Evolutionary conservation across 2,888 invertebrate genomes (phyloP).

Genomic region (Pachycephus smyrnensis): DNA sequence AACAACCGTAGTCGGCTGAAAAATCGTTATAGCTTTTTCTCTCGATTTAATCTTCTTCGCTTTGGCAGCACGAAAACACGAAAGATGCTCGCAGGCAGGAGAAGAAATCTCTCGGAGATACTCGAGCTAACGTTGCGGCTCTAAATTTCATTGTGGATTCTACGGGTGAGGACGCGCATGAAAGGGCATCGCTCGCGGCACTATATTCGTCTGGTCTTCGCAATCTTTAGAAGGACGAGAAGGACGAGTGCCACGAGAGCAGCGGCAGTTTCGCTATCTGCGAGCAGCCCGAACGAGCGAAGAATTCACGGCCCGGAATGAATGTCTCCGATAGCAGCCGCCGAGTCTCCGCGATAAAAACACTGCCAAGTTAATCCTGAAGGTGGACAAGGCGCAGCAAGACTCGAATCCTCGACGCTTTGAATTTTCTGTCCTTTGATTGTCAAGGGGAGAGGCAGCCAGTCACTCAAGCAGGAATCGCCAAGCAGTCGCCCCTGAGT

Average conservation of each 20-base stretch:
- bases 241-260: slow-evolving; percentile 18
- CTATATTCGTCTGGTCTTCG: slow-evolving; percentile 4
- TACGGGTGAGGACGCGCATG: neutral
- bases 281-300: slow-evolving; percentile 19
- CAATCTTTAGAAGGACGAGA: slow-evolving; percentile 19
- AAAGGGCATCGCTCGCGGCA: slow-evolving; percentile 21
- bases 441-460: too few relatives aligned
- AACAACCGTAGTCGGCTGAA: too few relatives aligned
- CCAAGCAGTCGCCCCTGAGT: too few relatives aligned
- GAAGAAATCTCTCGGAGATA: too few relatives aligned
- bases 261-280: slow-evolving; percentile 28
- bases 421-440: too few relatives aligned
- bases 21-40: too few relatives aligned
- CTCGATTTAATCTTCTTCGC: too few relatives aligned
- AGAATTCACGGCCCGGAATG: slow-evolving; percentile 37
- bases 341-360: slow-evolving; percentile 22
- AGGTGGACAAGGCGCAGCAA: neutral
- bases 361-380: slow-evolving; percentile 8
- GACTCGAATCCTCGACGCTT: too few relatives aligned
- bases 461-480: too few relatives aligned
- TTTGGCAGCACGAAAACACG: too few relatives aligned
- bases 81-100: too few relatives aligned
- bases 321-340: slow-evolving; percentile 46
- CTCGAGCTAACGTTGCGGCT: neutral
- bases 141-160: slow-evolving; percentile 5